Conservation (phyloP, 2,113 vertebrate genomes). For the Anoplopoma fimbria region DNA sequence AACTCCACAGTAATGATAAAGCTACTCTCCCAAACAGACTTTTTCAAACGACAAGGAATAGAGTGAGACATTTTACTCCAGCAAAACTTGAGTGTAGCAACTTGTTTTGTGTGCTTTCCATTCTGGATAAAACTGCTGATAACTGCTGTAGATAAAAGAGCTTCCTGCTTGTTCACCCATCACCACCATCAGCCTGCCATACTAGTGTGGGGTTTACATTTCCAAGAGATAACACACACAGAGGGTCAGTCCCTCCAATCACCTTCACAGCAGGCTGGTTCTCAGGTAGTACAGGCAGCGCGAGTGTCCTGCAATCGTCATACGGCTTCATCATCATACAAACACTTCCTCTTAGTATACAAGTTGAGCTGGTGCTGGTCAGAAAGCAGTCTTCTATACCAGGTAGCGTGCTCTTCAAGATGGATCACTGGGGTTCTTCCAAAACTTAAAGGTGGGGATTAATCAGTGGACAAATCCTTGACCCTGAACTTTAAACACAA, state of each 20-base stretch:
- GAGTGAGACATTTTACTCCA: neutral
- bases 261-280: constrained; percentile 1
- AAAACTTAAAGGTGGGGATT: neutral
- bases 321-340: neutral
- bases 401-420: neutral
- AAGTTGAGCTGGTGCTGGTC: neutral
- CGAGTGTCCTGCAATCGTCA: neutral
- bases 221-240: neutral
- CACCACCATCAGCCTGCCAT: neutral
- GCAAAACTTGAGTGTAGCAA: neutral
- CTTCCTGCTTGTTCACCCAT: neutral
- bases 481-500: neutral
- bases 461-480: neutral
- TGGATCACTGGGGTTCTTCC: neutral
- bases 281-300: neutral
- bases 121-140: neutral
- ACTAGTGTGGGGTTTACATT: neutral
- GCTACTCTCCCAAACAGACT: neutral
- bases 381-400: neutral
- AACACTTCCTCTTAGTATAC: neutral
- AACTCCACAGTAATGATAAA: neutral
- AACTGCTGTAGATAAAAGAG: neutral
- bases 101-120: neutral
- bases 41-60: neutral
- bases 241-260: neutral